Evolutionary conservation across 2,888 invertebrate species (phyloP), one percentile per base, ranked within the genome.

Genomic region (Pristionchus fissidentatus): DNA sequence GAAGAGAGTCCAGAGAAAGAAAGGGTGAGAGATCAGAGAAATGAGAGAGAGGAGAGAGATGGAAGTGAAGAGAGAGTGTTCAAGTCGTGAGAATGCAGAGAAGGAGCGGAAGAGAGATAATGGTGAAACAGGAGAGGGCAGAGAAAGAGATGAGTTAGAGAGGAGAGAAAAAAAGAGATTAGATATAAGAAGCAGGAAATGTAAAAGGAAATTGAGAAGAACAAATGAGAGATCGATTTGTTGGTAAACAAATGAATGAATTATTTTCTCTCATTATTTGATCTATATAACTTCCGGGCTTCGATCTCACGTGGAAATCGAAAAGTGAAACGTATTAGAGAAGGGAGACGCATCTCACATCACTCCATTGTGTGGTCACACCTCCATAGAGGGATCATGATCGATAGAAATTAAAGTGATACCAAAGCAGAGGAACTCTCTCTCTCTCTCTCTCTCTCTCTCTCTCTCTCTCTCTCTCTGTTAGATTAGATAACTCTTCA

Each of bases 1-100:
- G n/a, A n/a, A 73, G 73, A 73, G 73, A 73, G 43, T 43, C n/a
- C 19, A 73, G 73, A 73, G 73, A 73, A 73, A 73, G n/a, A n/a
- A n/a, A n/a, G n/a, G n/a, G n/a, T n/a, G 41, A 73, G 73, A 73
- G 73, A 66, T 41, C 22, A 66, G 15, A 49, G 49, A 19, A 49
- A 19, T 10, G 66, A 66, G 35, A n/a, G 29, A 32, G 35, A 38
- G 35, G 32, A 4, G 13, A 66, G 66, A 66, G 66, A 66, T 13
- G 66, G 29, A 32, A 66, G 66, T 22, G 41, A 41, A 19, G 41
- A 73, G 73, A 43, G 19, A 73, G 22, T 22, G 73, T n/a, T 13
- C 5, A 26, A 19, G 32, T 38, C n/a, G 62, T 4, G 73, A 73
- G 43, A 41, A 43, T n/a, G 5, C 41, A 73, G 73, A 73, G 22